Base-by-base conservation (phyloP, 2,797 vertebrate genomes). In the Cirrhinus mrigala region DNA sequence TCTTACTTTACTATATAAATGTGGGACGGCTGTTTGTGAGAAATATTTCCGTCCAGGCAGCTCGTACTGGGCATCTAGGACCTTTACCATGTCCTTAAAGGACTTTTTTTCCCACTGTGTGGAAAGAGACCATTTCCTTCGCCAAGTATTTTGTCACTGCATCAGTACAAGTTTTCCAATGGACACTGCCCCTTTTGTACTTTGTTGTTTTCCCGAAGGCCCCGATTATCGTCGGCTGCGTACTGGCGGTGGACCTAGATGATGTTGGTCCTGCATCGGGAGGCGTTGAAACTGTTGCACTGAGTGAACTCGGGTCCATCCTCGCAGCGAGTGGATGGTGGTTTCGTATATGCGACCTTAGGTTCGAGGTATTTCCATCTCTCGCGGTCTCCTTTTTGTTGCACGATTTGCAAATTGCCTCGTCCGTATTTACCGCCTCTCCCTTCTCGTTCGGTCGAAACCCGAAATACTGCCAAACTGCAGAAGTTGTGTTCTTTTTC, bases 1-100 rank as follows among this genome's bases (percentile, higher is more conserved):
- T 70, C 37, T 70, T 40, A 37, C 29, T 69, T 70, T 70, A 70
- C 68, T 70, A 70, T 70, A 70, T 22, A 70, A 70, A 70, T 70
- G 68, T 44, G 68, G 68, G 68, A 70, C 37, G 20, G 37, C 68
- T 37, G 33, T 70, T 69, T 69, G 6, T 69, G 33, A 69, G 66
- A 69, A 69, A 40, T 69, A 20, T 69, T 69, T 69, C 16, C 2
- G 33, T 69, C 29, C 29, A 69, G 66, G 66, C 66, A 69, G 66
- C 16, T 69, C 33, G 66, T 69, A 69, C 33, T 70, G 20, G 33
- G 37, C 37, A 70, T 70, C 68, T 44, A 44, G 33, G 68, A 70
- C 68, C 68, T 70, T 44, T 40, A 70, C 68, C 68, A 70, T 44
- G 37, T 69, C 29, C 66, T 69, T 68, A 69, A 44, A 69, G 8